Conservation (phyloP, 2,113 vertebrate genomes). For the Deroptyus accipitrinus region DNA sequence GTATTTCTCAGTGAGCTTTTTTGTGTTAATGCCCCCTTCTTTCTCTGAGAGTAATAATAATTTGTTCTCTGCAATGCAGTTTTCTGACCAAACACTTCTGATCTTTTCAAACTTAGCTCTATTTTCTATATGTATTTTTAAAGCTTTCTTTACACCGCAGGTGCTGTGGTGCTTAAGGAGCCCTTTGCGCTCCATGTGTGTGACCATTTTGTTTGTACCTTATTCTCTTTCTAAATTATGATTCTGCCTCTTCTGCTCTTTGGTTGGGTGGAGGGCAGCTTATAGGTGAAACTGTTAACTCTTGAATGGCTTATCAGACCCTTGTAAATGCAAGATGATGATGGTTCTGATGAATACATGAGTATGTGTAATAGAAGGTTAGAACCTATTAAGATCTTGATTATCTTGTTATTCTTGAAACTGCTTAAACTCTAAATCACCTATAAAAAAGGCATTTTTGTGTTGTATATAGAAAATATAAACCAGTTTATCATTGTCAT, state of each 20-base stretch:
- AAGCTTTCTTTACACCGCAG: not conserved
- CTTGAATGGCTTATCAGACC: not conserved
- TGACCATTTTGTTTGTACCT: not conserved
- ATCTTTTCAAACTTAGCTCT: not conserved
- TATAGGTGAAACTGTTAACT: too few species aligned
- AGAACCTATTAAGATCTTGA: not conserved
- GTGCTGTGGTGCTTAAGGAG: not conserved
- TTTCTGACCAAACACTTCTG: not conserved
- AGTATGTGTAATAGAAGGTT: not conserved
- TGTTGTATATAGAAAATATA: not conserved
- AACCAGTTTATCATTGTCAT: not conserved
- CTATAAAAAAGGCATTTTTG: not conserved
- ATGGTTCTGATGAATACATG: not conserved
- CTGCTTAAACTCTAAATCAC: not conserved
- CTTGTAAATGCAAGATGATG: not conserved
- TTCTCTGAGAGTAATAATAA: not conserved
- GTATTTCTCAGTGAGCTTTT: not conserved
- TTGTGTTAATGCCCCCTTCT: not conserved
- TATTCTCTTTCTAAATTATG: not conserved
- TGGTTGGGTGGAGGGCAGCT: not conserved
- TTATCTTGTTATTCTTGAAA: not conserved
- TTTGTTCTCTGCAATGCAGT: not conserved
- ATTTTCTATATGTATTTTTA: not conserved
- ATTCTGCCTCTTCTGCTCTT: not conserved
- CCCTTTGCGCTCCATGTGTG: not conserved